A percentile compares a stretch with the other conserved stretches of the same genome.
Evolutionary conservation across 1,140 invertebrate genomes (phyloP).

Genomic region (Cydia amplana): DNA sequence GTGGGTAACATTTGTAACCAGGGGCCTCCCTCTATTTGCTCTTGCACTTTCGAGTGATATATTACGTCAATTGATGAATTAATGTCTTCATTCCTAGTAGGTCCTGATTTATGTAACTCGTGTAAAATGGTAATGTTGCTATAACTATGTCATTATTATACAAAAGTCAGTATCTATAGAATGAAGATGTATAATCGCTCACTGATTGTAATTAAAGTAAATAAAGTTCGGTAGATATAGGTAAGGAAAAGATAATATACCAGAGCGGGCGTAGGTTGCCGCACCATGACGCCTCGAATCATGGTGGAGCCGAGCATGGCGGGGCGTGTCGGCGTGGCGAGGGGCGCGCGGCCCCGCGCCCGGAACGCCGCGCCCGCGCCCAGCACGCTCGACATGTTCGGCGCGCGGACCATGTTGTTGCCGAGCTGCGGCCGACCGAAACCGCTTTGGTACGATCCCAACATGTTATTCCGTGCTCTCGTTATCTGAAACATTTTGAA

Average conservation of each 20-base stretch:
- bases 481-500: constrained; percentile 72
- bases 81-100: too few relatives aligned
- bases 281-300: constrained; percentile 53
- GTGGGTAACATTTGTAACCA: too few relatives aligned
- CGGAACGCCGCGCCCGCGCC: constrained; percentile 39
- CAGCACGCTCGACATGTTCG: constrained; percentile 36
- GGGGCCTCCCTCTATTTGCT: too few relatives aligned
- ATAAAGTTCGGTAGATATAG: not conserved
- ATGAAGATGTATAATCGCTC: too few relatives aligned
- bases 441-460: constrained; percentile 58
- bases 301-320: constrained; percentile 55
- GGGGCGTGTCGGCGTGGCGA: constrained; percentile 41
- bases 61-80: too few relatives aligned
- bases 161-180: too few relatives aligned
- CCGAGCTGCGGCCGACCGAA: constrained; percentile 54
- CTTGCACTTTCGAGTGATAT: too few relatives aligned
- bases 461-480: constrained; percentile 66
- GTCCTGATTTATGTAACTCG: too few relatives aligned
- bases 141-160: too few relatives aligned
- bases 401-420: constrained; percentile 39
- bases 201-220: too few relatives aligned
- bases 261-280: constrained; percentile 46
- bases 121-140: too few relatives aligned
- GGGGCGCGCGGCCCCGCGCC: constrained; percentile 50
- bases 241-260: not conserved